Conservation (phyloP, 2,888 invertebrate genomes). For the Xestoiulus laeticollis region DNA sequence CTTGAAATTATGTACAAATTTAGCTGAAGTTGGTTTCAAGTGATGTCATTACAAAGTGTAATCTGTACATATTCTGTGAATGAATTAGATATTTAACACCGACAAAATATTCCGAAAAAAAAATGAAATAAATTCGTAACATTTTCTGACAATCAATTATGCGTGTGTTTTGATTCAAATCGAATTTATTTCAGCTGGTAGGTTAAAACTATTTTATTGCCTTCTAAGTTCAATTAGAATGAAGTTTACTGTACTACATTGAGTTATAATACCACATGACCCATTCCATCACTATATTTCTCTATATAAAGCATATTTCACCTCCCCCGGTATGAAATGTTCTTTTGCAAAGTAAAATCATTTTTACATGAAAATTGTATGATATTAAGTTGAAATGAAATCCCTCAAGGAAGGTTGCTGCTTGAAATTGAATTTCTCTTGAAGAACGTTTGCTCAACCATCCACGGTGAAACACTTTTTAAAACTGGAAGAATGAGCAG, state of each 20-base stretch:
- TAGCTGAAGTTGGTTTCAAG: slow-evolving; percentile 24
- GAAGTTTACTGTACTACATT: too few species aligned
- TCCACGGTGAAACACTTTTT: slow-evolving; percentile 50
- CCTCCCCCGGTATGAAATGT: background rate
- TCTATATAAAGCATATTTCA: background rate
- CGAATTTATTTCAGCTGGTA: background rate
- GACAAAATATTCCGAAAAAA: slow-evolving; percentile 11
- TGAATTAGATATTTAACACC: slow-evolving; percentile 3
- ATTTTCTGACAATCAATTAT: slow-evolving; percentile 36
- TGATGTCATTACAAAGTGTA: background rate
- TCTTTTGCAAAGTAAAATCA: background rate
- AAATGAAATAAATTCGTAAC: slow-evolving; percentile 12
- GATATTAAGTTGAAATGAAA: background rate
- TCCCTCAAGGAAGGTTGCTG: slow-evolving; percentile 44
- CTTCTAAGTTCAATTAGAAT: too few species aligned
- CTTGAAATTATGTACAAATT: slow-evolving; percentile 37
- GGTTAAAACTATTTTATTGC: too few species aligned
- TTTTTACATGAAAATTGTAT: slow-evolving; percentile 18
- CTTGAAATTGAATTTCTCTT: slow-evolving; percentile 50
- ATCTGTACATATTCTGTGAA: slow-evolving; percentile 23
- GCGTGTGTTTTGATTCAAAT: background rate
- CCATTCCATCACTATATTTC: too few species aligned
- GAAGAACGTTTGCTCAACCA: slow-evolving; percentile 51
- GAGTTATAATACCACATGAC: too few species aligned
- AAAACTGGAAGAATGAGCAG: slow-evolving; percentile 50